A percentile compares a stretch with the other conserved stretches of the same genome.
These are phyloP conservation scores for Leptestheria dahalacensis DNA, from an alignment of 1,140 invertebrate genomes.

Conservation along the genomic window DNA sequence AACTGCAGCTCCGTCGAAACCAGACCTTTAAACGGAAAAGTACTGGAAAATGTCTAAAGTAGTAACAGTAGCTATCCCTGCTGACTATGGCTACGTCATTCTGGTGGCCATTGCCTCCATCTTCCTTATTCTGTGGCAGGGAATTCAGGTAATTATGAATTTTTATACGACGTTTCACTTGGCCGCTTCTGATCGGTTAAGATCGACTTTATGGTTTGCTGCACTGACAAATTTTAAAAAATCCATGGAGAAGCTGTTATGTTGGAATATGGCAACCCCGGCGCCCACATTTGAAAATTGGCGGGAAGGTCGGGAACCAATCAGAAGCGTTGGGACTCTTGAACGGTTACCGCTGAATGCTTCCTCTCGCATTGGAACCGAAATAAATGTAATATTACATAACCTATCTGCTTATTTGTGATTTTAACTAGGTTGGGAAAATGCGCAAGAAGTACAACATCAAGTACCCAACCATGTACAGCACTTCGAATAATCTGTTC, in stretches of 20 bases:
- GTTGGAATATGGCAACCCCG: no score
- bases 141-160: slow-evolving; percentile 24
- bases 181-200: no score
- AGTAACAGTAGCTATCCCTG: slow-evolving; percentile 22
- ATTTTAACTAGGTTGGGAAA: slow-evolving; percentile 24
- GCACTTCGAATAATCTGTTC: slow-evolving; percentile 27
- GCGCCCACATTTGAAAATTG: no score
- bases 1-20: no score
- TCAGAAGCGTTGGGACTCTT: no score
- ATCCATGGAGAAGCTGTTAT: no score
- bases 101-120: slow-evolving; percentile 26
- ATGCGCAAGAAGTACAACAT: slow-evolving; percentile 26
- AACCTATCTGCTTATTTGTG: slow-evolving; percentile 26
- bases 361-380: slow-evolving; percentile 26
- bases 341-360: slow-evolving; percentile 25
- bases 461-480: slow-evolving; percentile 33
- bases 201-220: no score
- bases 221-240: no score
- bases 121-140: slow-evolving; percentile 27
- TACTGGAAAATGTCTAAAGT: not conserved
- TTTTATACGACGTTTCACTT: no score
- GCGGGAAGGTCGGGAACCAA: no score
- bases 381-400: no score
- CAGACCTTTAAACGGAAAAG: no score
- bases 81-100: slow-evolving; percentile 28